A percentile compares a stretch with the other conserved stretches of the same genome.
phyloP scores from a whole-genome alignment of 2,888 invertebrate genomes.

The Drymonia ruficornis region DNA sequence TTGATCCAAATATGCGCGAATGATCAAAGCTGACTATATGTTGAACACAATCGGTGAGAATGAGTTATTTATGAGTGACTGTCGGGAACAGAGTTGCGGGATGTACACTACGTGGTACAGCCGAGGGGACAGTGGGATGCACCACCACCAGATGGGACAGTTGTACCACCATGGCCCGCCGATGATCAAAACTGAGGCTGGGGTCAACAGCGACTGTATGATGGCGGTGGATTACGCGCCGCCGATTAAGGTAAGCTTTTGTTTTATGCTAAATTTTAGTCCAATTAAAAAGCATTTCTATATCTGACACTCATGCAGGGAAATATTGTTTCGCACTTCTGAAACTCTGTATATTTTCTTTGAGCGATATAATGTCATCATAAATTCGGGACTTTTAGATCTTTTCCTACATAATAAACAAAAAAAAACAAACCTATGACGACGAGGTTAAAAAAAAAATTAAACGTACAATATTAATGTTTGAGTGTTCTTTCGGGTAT shows the following conservation, averaged over 20 bases:
- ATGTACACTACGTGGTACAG: slow-evolving; percentile 85
- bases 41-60: slow-evolving; percentile 47
- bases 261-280: slow-evolving; percentile 9
- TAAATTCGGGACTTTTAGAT: no score
- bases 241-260: slow-evolving; percentile 85
- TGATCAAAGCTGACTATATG: slow-evolving; percentile 31
- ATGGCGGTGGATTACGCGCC: slow-evolving; percentile 87
- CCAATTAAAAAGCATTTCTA: no score
- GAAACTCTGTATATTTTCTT: no score
- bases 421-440: no score
- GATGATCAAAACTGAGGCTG: slow-evolving; percentile 86
- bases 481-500: no score
- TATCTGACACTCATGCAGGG: no score
- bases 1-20: neutral
- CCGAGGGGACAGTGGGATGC: slow-evolving; percentile 79
- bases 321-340: no score
- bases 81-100: slow-evolving; percentile 70
- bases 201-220: slow-evolving; percentile 87
- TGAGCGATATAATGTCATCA: no score
- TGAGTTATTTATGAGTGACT: slow-evolving; percentile 78
- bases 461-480: no score
- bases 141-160: slow-evolving; percentile 82
- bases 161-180: slow-evolving; percentile 84
- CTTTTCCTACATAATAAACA: no score
- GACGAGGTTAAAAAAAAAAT: no score